A percentile compares a stretch with the other conserved stretches of the same genome.
phyloP scores from a whole-genome alignment of 2,888 invertebrate genomes.

The Microdon myrmicae region DNA sequence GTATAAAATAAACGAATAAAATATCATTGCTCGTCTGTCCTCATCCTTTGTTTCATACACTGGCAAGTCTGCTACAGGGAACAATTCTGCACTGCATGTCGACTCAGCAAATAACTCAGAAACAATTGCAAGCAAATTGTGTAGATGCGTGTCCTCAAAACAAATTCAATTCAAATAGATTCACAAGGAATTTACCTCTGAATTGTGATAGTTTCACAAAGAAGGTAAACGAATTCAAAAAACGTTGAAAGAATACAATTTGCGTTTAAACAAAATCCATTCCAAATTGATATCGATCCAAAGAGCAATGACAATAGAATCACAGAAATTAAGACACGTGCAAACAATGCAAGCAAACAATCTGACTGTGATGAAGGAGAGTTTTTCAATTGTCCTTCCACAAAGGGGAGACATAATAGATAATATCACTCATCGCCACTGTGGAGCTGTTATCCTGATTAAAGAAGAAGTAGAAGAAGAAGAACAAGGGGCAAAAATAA shows the following conservation, averaged over 20 bases:
- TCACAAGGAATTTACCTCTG: not conserved
- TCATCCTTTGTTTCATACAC: not conserved
- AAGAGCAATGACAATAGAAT: slow-evolving; percentile 2
- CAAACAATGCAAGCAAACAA: slow-evolving; percentile 15
- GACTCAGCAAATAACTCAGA: no score
- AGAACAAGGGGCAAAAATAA: slow-evolving; percentile 11
- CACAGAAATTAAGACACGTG: slow-evolving; percentile 24
- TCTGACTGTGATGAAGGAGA: not conserved
- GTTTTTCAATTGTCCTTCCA: no score
- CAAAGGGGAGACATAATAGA: slow-evolving; percentile 8
- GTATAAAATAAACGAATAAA: not conserved
- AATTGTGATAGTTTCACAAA: slow-evolving; percentile 2
- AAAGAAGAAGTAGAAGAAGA: slow-evolving; percentile 7
- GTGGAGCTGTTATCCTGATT: slow-evolving; percentile 44
- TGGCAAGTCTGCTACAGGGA: not conserved
- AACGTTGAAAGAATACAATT: slow-evolving; percentile 17
- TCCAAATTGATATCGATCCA: slow-evolving; percentile 33
- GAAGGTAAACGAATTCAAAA: not conserved
- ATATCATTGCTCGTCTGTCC: not conserved
- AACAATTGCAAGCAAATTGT: not conserved
- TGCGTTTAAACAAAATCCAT: slow-evolving; percentile 7
- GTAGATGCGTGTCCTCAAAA: slow-evolving; percentile 20
- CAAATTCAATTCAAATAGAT: slow-evolving; percentile 14
- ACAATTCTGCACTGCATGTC: no score
- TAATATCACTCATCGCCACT: slow-evolving; percentile 26